Conservation (phyloP, 2,113 vertebrate species). For the Bostrychus sinensis region DNA sequence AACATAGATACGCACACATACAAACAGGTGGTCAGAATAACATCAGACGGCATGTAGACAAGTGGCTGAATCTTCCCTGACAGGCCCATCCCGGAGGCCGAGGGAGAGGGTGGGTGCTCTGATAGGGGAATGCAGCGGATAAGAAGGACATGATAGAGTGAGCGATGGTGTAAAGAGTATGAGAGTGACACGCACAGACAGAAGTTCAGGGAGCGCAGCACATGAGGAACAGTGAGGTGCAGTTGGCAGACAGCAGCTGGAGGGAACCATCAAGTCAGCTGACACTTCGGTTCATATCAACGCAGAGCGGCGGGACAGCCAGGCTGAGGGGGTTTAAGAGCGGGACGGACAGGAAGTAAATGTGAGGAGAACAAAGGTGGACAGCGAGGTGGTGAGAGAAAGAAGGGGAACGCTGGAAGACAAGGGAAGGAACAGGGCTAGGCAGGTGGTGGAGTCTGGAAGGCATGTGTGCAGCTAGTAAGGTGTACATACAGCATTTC, state of each 20-base stretch:
- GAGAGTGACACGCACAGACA: constrained; percentile 59
- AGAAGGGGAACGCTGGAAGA: background rate
- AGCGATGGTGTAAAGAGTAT: constrained; percentile 40
- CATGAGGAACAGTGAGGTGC: constrained; percentile 57
- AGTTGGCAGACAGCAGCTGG: constrained; percentile 72
- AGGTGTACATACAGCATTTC: no score
- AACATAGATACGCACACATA: background rate
- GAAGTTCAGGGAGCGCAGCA: constrained; percentile 49
- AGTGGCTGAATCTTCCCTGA: constrained; percentile 60
- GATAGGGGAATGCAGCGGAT: constrained; percentile 29
- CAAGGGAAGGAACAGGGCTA: background rate
- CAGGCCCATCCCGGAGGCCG: constrained; percentile 57
- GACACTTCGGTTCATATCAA: constrained; percentile 73
- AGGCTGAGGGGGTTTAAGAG: constrained; percentile 46
- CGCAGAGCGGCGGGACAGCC: constrained; percentile 41
- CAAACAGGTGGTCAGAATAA: constrained; percentile 29
- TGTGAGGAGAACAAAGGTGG: constrained; percentile 24
- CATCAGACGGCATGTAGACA: constrained; percentile 53
- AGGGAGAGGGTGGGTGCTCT: constrained; percentile 42
- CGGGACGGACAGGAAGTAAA: constrained; percentile 35
- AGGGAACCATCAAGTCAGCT: constrained; percentile 73
- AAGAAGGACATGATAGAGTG: constrained; percentile 55
- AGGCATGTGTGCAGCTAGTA: background rate
- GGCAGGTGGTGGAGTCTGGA: background rate
- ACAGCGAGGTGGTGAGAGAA: constrained; percentile 27